phyloP scores from a whole-genome alignment of 1,140 invertebrate genomes.

The Trachymyrmex septentrionalis region DNA sequence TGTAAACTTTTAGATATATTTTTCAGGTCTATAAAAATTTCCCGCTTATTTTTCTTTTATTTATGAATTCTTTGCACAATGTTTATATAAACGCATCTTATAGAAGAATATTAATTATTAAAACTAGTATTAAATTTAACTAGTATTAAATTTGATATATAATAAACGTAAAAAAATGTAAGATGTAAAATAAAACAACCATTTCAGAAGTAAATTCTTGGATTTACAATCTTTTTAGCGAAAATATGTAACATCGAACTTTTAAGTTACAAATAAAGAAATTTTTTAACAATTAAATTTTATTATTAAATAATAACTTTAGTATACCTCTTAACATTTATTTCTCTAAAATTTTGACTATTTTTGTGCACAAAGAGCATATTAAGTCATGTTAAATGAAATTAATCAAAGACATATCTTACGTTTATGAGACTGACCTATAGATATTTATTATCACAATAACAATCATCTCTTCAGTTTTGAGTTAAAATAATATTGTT shows the following conservation, averaged over 20 bases:
- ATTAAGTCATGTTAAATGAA: background rate
- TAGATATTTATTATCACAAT: conserved; percentile 5
- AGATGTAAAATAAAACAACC: background rate
- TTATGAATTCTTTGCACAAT: background rate
- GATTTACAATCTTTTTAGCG: background rate
- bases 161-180: background rate
- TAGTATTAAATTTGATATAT: background rate
- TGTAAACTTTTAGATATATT: no score
- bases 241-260: background rate
- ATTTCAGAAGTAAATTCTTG: background rate
- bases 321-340: background rate
- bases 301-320: background rate
- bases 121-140: no score
- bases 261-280: background rate
- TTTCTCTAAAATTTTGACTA: background rate
- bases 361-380: background rate
- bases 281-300: background rate
- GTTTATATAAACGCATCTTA: background rate
- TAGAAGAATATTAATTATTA: background rate
- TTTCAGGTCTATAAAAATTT: no score
- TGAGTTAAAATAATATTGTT: background rate
- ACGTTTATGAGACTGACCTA: background rate
- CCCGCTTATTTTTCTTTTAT: background rate
- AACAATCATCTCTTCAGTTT: background rate
- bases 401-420: background rate